Base-by-base conservation (phyloP, 2,797 vertebrate genomes). In the Platalea minor region DNA sequence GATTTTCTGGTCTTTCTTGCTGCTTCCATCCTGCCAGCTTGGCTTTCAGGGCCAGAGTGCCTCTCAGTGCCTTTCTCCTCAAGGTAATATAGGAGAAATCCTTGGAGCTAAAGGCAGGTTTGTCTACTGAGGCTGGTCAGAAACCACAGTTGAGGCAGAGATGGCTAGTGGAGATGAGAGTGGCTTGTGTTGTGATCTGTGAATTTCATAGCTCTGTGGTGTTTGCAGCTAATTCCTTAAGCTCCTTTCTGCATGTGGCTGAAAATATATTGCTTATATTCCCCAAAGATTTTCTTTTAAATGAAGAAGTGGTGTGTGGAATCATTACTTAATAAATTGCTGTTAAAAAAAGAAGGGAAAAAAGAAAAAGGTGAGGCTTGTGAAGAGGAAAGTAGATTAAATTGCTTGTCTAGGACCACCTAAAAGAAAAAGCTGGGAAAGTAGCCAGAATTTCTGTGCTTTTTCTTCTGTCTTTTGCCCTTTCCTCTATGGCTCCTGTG, bases 241-340 rank as follows among this genome's bases (percentile, higher is more conserved):
- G 24, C 7, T 54, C 31, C 24, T 73, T 88, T 92, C 70, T 60
- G 45, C 51, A 59, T 78, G 19, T 81, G 21, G 28, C 39, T 20
- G n/a, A 85, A 94, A 91, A 84, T 46, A 45, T 35, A 78, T 91
- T 87, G 35, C 41, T 87, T 75, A 9, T 31, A 76, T 85, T 89
- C 64, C 60, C 39, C 33, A 21, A 77, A 85, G 11, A 51, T 11
- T 67, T 35, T 68, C 35, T 73, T 93, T 69, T 54, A n/a, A 65
- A 46, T 59, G 7, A 7, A 17, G 14, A 10, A 59, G 35, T 57
- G 68, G 31, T 45, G 4, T 33, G 28, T 39, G 23, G 33, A 65
- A 87, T 94, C 9, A 82, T 96, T 94, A 43, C 82, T 93, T 88
- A 93, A 77, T 91, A 94, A 91, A 77, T 51, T 92, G 18, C 41